phyloP scores from a whole-genome alignment of 2,888 invertebrate genomes.

The Dolomedes plantarius region DNA sequence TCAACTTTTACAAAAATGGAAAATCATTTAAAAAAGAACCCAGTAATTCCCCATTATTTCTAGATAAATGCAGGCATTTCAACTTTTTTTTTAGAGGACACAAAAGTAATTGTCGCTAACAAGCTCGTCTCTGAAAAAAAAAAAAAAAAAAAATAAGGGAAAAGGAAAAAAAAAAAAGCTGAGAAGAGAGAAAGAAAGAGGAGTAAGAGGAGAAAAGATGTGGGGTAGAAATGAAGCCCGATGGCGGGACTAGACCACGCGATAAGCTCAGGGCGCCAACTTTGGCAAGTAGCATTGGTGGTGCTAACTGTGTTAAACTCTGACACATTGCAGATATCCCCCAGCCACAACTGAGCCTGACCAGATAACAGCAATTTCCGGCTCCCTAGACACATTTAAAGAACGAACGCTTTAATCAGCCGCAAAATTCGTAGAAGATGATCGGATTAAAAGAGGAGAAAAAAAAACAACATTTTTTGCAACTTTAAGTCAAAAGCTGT shows the following conservation, averaged over 20 bases:
- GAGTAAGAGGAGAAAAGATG: too few relatives aligned
- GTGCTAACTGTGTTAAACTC: constrained; percentile 59
- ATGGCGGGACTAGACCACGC: not conserved
- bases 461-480: too few relatives aligned
- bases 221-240: too few relatives aligned
- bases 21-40: too few relatives aligned
- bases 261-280: constrained; percentile 52
- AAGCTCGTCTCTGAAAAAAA: too few relatives aligned
- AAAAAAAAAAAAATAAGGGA: not conserved
- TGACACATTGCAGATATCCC: constrained; percentile 1
- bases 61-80: too few relatives aligned
- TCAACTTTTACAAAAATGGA: too few relatives aligned
- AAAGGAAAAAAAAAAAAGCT: too few relatives aligned
- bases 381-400: not conserved
- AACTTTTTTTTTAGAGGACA: too few relatives aligned
- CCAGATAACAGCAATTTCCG: constrained; percentile 59
- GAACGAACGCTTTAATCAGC: constrained; percentile 39
- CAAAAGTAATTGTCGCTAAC: too few relatives aligned
- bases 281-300: constrained; percentile 45
- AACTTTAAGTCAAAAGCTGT: too few relatives aligned
- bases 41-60: too few relatives aligned
- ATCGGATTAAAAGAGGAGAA: not conserved
- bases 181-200: not conserved
- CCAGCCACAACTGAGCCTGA: constrained; percentile 37
- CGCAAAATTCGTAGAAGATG: constrained; percentile 11